phyloP scores from a whole-genome alignment of 1,140 invertebrate genomes.

The Leptinotarsa defecta region DNA sequence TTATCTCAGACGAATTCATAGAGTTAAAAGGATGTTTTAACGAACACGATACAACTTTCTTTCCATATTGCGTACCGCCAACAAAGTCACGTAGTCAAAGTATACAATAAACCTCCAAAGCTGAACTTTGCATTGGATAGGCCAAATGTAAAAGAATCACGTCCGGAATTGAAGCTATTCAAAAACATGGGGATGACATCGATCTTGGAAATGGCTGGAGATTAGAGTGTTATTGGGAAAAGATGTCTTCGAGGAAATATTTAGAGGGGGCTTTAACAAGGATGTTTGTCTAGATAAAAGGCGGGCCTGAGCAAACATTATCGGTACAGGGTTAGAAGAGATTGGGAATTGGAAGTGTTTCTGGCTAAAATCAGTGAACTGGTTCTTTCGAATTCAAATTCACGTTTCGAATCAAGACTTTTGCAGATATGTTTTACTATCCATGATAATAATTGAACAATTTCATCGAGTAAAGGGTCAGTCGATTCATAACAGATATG shows the following conservation, averaged over 20 bases:
- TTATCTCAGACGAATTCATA: background rate
- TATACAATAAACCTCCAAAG: background rate
- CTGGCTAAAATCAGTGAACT: no score
- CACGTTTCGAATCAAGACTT: no score
- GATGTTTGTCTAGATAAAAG: background rate
- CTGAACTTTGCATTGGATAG: background rate
- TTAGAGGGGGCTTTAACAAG: background rate
- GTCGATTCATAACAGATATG: no score
- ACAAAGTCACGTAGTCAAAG: slow-evolving; percentile 2
- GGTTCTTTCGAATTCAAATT: no score
- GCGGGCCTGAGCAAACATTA: background rate
- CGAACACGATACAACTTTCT: background rate
- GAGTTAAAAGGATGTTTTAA: background rate
- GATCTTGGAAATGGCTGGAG: background rate
- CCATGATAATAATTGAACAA: no score
- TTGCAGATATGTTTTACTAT: no score
- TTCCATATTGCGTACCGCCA: background rate
- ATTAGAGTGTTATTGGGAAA: background rate
- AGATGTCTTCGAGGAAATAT: background rate
- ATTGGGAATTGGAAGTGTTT: no score
- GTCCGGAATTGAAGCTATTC: background rate
- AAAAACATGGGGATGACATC: background rate
- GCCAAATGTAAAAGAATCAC: slow-evolving; percentile 8
- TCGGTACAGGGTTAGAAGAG: no score
- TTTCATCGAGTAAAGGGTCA: no score